phyloP scores from a whole-genome alignment of 64 coral and sea anemone species.

The Pachyseris speciosa region DNA sequence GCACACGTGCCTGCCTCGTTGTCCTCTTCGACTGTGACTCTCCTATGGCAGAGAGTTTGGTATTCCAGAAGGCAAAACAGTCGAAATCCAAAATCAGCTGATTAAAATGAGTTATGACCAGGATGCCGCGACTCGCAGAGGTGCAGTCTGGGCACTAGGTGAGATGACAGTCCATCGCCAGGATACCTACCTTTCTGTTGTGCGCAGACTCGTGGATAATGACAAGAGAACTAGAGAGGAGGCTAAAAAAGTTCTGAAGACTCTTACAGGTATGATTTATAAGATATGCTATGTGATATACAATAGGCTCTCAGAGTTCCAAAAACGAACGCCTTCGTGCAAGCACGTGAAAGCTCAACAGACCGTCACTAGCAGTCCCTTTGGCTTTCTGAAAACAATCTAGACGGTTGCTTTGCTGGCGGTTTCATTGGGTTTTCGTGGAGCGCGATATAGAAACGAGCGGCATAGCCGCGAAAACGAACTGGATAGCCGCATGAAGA shows the following conservation, averaged over 20 bases:
- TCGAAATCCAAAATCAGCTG: conserved; percentile 18
- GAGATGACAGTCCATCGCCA: conserved; percentile 1
- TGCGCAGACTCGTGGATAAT: conserved; percentile 55
- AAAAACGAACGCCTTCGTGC: too few relatives aligned
- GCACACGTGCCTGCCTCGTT: not conserved
- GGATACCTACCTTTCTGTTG: conserved; percentile 46
- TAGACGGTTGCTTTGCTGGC: too few relatives aligned
- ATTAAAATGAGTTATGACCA: conserved; percentile 7
- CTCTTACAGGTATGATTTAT: conserved; percentile 23
- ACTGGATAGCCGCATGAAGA: too few relatives aligned
- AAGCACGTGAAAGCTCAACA: too few relatives aligned
- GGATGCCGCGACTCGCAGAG: not conserved
- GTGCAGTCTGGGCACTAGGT: conserved; percentile 12
- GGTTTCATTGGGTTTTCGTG: too few relatives aligned
- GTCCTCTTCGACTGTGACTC: not conserved
- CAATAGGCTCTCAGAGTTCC: too few relatives aligned
- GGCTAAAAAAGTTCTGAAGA: conserved; percentile 33
- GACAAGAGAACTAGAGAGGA: conserved; percentile 18
- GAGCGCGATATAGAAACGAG: too few relatives aligned
- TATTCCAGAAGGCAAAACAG: not conserved
- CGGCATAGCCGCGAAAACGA: too few relatives aligned
- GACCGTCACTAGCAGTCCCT: too few relatives aligned
- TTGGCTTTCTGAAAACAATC: too few relatives aligned
- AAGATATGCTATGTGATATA: too few relatives aligned
- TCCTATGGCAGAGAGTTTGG: conserved; percentile 13